phyloP scores from a whole-genome alignment of 2,888 invertebrate genomes.

The Drosophila recens region DNA sequence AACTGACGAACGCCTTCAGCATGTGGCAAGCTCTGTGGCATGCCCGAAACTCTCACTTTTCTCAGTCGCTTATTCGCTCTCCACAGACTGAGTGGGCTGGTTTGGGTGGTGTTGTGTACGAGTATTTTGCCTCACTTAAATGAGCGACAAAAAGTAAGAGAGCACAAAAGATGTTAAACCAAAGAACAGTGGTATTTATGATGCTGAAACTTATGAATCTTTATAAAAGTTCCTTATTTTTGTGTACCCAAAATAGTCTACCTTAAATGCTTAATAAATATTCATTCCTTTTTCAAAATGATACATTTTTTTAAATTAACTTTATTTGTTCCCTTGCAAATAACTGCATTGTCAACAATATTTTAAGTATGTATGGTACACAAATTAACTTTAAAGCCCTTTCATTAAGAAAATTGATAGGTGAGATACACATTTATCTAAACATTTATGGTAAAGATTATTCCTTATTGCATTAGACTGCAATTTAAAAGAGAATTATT shows the following conservation, averaged over 20 bases:
- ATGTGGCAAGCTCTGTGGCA: constrained; percentile 44
- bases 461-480: too few species aligned
- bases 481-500: too few species aligned
- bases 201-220: not conserved
- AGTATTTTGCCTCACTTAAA: not conserved
- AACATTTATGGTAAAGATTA: too few species aligned
- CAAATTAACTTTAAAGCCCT: too few species aligned
- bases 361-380: too few species aligned
- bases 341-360: too few species aligned
- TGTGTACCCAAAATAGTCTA: too few species aligned
- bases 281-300: not conserved
- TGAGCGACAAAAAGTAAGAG: constrained; percentile 20
- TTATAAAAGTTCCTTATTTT: not conserved
- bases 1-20: constrained; percentile 63
- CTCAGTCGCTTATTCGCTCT: constrained; percentile 36
- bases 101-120: constrained; percentile 40
- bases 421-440: too few species aligned
- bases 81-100: constrained; percentile 33
- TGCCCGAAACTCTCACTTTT: constrained; percentile 38
- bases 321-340: not conserved
- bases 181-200: constrained; percentile 43
- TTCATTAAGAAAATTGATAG: too few species aligned
- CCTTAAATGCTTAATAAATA: not conserved
- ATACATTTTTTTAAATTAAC: too few species aligned
- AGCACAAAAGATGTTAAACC: constrained; percentile 20